Evolutionary conservation across 2,797 vertebrate genomes (phyloP).

Genomic region (Myotis planiceps): DNA sequence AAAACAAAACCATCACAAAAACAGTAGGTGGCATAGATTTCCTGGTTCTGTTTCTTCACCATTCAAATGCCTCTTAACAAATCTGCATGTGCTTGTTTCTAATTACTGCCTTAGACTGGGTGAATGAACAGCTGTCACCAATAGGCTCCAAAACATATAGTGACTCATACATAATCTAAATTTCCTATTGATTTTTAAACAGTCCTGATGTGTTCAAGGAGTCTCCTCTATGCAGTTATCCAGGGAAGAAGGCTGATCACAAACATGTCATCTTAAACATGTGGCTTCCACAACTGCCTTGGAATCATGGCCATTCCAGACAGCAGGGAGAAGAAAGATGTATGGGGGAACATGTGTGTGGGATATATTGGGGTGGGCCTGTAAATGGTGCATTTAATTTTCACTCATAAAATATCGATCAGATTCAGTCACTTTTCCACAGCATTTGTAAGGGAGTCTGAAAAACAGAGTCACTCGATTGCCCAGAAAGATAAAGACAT

Average conservation of each 20-base stretch:
- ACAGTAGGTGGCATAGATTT: background rate
- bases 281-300: background rate
- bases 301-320: background rate
- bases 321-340: background rate
- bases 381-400: background rate
- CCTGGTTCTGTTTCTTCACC: background rate
- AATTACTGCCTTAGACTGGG: background rate
- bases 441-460: too few relatives aligned
- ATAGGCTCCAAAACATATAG: too few relatives aligned
- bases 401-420: too few relatives aligned
- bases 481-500: background rate
- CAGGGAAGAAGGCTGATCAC: too few relatives aligned
- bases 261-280: background rate
- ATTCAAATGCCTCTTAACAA: background rate
- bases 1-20: background rate
- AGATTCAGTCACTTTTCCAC: too few relatives aligned
- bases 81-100: background rate
- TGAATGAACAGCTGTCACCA: too few relatives aligned
- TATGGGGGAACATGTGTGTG: background rate
- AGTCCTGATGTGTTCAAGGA: too few relatives aligned
- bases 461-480: too few relatives aligned
- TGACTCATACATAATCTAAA: too few relatives aligned
- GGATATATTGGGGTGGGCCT: background rate
- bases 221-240: too few relatives aligned
- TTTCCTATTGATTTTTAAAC: too few relatives aligned